Evolutionary conservation across 2,888 invertebrate species (phyloP).

Genomic region (Tinea trinotella): DNA sequence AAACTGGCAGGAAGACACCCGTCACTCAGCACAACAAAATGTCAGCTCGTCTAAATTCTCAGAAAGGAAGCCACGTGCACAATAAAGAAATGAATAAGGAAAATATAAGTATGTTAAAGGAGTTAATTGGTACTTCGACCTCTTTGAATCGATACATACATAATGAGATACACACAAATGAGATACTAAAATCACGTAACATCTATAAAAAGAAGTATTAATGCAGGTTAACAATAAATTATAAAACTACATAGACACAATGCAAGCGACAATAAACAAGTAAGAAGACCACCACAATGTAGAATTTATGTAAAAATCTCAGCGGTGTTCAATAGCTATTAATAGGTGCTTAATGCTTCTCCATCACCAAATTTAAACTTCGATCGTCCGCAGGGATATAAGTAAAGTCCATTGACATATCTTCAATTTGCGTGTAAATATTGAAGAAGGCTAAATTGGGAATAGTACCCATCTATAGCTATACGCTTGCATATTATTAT

Average conservation of each 20-base stretch:
- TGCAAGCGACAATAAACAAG: conserved; percentile 36
- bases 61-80: conserved; percentile 41
- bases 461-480: neutral
- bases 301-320: conserved; percentile 38
- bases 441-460: neutral
- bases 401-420: neutral
- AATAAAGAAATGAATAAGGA: neutral
- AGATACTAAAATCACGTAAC: no score
- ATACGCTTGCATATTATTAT: neutral
- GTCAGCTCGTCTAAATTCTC: conserved; percentile 33
- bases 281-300: conserved; percentile 61
- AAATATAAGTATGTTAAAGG: no score
- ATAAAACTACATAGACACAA: neutral
- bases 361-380: neutral
- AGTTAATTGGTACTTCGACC: no score
- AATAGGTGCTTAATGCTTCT: conserved; percentile 20
- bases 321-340: conserved; percentile 48
- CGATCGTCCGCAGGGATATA: neutral
- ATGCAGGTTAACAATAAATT: conserved; percentile 1
- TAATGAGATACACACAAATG: no score
- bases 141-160: no score
- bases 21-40: conserved; percentile 45
- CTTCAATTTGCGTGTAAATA: neutral
- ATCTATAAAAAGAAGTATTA: no score
- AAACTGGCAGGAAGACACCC: conserved; percentile 54